Percentiles rank a stretch among this genome's conserved stretches.
phyloP scores from a whole-genome alignment of 2,888 invertebrate genomes.

The Melolontha melolontha region DNA sequence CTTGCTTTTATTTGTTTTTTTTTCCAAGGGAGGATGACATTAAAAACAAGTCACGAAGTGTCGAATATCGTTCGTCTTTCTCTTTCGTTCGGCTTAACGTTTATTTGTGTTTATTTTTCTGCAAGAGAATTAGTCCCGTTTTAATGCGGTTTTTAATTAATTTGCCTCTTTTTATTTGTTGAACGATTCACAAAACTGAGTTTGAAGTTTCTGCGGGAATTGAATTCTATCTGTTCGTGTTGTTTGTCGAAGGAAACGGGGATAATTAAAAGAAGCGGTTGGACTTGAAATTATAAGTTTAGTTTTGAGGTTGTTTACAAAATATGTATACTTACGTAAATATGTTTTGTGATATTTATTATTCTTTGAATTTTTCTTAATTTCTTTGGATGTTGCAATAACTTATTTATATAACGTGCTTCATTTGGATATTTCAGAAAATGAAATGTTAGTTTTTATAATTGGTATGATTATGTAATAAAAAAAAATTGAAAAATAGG shows the following conservation, averaged over 20 bases:
- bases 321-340: too few relatives aligned
- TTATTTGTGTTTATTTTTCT: conserved; percentile 30
- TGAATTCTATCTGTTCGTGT: neutral
- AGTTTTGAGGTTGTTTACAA: too few relatives aligned
- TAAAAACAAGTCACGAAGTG: conserved; percentile 28
- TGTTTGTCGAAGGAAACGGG: neutral
- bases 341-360: too few relatives aligned
- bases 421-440: too few relatives aligned
- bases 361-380: too few relatives aligned
- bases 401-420: too few relatives aligned
- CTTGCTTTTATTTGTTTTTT: conserved; percentile 28
- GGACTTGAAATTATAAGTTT: too few relatives aligned
- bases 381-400: too few relatives aligned
- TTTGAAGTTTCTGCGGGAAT: conserved; percentile 22
- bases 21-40: conserved; percentile 7
- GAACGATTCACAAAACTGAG: conserved; percentile 4
- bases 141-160: conserved; percentile 35
- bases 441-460: too few relatives aligned
- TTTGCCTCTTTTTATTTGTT: conserved; percentile 22
- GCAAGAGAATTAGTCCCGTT: conserved; percentile 8
- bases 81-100: conserved; percentile 18
- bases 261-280: too few relatives aligned
- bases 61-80: conserved; percentile 30
- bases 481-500: too few relatives aligned
- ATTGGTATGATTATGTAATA: too few relatives aligned